Base-by-base conservation (phyloP, 2,797 vertebrate species). In the Darevskia nairensis region DNA sequence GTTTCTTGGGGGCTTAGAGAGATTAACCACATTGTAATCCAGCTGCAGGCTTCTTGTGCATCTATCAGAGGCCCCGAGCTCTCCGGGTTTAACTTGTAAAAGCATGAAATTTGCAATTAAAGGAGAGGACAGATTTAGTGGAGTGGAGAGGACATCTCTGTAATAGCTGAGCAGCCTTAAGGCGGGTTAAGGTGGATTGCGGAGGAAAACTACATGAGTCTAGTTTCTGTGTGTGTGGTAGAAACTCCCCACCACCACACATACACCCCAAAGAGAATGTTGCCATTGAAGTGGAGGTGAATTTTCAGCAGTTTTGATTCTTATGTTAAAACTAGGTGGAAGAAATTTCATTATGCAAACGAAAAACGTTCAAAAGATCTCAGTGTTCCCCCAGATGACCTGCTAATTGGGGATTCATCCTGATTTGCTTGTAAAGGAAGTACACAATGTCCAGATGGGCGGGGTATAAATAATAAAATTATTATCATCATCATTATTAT, bases 71-170 rank as follows among this genome's bases (percentile, higher is more conserved):
- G 66, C 64, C 50, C 46, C 2, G 66, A 61, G 50, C 44, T 32
- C 29, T 78, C 8, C 25, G 76, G 46, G 75, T 85, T 59, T 84
- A 71, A 80, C 82, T 84, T 82, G 44, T 41, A 79, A 61, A 88
- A 84, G 41, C 82, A 64, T 64, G 82, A 72, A 32, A 79, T 84
- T 25, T 72, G 64, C 76, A 72, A 79, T 84, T 84, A 84, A 83
- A 78, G 50, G 77, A 55, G 76, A 29, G 21, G 44, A 84, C 66
- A 55, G 82, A 71, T 64, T 84, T 59, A 88, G 75, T 27, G 64
- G 74, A 29, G 61, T 29, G 50, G 85, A 55, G 76, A 29, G 21
- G 44, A 84, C 46, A 55, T 39, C 75, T 88, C 46, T 64, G 19
- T 50, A n/a, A 21, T 39, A 55, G 61, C 41, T 80, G 44, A 71